phyloP scores from a whole-genome alignment of 2,113 vertebrate genomes.

The Channa argus region DNA sequence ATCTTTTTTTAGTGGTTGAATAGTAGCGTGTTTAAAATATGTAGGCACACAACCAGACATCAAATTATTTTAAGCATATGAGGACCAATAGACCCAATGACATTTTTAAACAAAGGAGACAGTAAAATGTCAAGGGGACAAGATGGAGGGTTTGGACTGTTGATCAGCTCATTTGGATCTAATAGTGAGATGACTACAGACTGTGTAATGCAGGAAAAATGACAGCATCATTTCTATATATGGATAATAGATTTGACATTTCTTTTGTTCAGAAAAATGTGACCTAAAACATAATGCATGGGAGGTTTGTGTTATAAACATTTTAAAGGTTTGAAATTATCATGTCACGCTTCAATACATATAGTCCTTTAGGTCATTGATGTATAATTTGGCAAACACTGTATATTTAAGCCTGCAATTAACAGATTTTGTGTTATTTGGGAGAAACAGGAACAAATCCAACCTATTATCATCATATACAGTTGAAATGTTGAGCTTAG shows the following conservation, averaged over 20 bases:
- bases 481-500: neutral
- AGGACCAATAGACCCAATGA: too few relatives aligned
- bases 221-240: neutral
- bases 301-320: neutral
- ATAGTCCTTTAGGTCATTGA: neutral
- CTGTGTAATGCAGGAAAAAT: too few relatives aligned
- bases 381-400: neutral
- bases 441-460: neutral
- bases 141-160: too few relatives aligned
- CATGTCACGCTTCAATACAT: neutral
- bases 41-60: too few relatives aligned
- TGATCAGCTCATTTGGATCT: too few relatives aligned
- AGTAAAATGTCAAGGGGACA: too few relatives aligned
- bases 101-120: too few relatives aligned
- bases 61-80: too few relatives aligned
- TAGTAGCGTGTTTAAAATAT: too few relatives aligned
- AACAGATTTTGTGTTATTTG: neutral
- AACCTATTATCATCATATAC: too few relatives aligned
- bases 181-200: too few relatives aligned
- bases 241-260: constrained; percentile 9
- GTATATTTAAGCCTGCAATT: neutral
- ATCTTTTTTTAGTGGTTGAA: too few relatives aligned
- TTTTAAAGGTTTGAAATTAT: neutral
- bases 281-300: neutral
- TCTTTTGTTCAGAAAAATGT: neutral